A percentile compares a stretch with the other conserved stretches of the same genome.
Evolutionary conservation across 2,113 vertebrate species (phyloP).

Genomic region (Petrocephalus zakoni): DNA sequence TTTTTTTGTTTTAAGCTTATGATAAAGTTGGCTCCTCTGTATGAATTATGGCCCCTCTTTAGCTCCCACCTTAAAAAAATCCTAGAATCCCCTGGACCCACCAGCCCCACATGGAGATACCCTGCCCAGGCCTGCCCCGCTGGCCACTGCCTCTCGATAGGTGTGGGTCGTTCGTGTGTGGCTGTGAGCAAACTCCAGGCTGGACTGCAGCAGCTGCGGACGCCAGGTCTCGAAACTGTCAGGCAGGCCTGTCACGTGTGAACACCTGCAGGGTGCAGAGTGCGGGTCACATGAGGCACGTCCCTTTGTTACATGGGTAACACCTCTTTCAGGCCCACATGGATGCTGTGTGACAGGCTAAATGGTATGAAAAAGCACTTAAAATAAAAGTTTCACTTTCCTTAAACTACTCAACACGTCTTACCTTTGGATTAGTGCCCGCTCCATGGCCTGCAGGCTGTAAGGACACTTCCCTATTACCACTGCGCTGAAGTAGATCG

Average conservation of each 20-base stretch:
- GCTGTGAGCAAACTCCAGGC: constrained; percentile 74
- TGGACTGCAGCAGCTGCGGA: constrained; percentile 68
- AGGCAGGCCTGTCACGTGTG: constrained; percentile 61
- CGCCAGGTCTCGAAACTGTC: constrained; percentile 62
- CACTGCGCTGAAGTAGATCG: constrained; percentile 73
- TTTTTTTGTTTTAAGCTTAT: background rate
- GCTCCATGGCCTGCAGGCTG: constrained; percentile 66
- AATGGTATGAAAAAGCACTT: background rate
- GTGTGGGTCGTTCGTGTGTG: constrained; percentile 55
- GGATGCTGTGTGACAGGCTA: background rate
- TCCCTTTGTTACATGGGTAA: background rate
- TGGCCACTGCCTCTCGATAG: constrained; percentile 33
- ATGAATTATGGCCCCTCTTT: background rate
- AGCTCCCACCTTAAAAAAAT: background rate
- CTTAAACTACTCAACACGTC: background rate
- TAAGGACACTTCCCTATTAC: constrained; percentile 82
- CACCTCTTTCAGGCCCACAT: background rate
- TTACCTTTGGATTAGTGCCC: constrained; percentile 75
- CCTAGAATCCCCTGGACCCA: constrained; percentile 34
- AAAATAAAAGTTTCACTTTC: no score
- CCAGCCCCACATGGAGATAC: constrained; percentile 83
- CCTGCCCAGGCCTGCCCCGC: constrained; percentile 41
- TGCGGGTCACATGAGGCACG: background rate
- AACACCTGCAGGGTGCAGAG: constrained; percentile 60
- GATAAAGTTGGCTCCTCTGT: background rate